Evolutionary conservation across 2,113 vertebrate species (phyloP).

Genomic region (Eleginops maclovinus): DNA sequence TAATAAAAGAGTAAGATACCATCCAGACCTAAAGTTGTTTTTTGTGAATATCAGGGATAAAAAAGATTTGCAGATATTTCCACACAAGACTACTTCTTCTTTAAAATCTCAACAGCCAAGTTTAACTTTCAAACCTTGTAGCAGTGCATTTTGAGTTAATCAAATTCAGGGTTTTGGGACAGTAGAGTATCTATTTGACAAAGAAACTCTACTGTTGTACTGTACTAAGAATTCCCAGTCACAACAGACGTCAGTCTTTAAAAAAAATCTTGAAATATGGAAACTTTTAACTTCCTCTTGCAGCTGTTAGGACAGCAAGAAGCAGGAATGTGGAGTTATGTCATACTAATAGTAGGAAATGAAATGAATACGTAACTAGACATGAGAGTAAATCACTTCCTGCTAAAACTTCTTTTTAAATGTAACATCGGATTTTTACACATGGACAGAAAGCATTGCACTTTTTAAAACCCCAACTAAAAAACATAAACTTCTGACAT

Average conservation of each 20-base stretch:
- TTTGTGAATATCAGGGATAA: not conserved
- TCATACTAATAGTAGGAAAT: not conserved
- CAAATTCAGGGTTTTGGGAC: not conserved
- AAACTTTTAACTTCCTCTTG: too few species aligned
- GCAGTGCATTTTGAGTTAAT: not conserved
- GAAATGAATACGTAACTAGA: not conserved
- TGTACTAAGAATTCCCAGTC: not conserved
- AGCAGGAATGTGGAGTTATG: not conserved
- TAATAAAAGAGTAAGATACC: slow-evolving; percentile 23
- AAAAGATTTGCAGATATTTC: slow-evolving; percentile 39
- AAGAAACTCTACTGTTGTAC: not conserved
- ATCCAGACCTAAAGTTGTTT: slow-evolving; percentile 13
- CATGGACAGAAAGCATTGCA: not conserved
- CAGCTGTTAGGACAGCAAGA: not conserved
- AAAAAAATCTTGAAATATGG: not conserved
- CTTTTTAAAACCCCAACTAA: not conserved
- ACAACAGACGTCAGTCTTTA: not conserved
- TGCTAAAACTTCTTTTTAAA: not conserved
- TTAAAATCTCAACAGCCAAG: slow-evolving; percentile 6
- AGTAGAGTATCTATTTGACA: not conserved
- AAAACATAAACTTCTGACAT: not conserved
- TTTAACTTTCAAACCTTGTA: too few species aligned
- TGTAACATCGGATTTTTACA: not conserved
- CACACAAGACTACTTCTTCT: not conserved
- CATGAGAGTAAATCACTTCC: not conserved